Evolutionary conservation across 2,888 invertebrate genomes (phyloP).

Genomic region (Leptinotarsa peninsularis): DNA sequence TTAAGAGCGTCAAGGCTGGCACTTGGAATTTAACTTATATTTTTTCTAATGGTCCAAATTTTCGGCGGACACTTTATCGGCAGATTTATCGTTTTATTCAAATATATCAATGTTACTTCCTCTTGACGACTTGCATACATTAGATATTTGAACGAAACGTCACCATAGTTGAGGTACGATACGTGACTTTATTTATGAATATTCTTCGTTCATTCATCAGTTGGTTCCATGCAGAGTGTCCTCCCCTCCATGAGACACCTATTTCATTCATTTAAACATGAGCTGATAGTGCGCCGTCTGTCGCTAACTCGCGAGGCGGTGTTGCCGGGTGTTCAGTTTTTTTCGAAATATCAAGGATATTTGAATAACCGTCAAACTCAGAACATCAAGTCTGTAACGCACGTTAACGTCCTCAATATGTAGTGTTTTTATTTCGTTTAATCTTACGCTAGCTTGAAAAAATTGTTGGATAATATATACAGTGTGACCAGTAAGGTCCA

Average conservation of each 20-base stretch:
- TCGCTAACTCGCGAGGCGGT: not conserved
- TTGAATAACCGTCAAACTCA: not conserved
- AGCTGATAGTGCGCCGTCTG: constrained; percentile 3
- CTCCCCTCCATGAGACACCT: constrained; percentile 26
- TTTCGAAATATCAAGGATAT: not conserved
- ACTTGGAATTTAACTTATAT: not conserved
- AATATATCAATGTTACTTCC: constrained; percentile 12
- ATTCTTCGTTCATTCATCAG: constrained; percentile 44
- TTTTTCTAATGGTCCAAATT: not conserved
- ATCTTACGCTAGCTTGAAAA: too few relatives aligned
- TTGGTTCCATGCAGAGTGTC: constrained; percentile 29
- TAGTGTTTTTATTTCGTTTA: too few relatives aligned
- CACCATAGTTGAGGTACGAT: constrained; percentile 22
- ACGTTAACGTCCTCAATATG: too few relatives aligned
- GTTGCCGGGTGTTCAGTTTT: not conserved
- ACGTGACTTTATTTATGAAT: constrained; percentile 41
- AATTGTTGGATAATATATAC: too few relatives aligned
- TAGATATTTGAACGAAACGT: constrained; percentile 14
- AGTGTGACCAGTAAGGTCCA: too few relatives aligned
- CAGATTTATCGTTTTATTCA: not conserved
- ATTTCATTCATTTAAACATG: constrained; percentile 40
- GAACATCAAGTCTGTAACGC: too few relatives aligned
- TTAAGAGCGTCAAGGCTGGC: too few relatives aligned
- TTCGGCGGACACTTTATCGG: not conserved
- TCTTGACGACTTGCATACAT: constrained; percentile 2